These are phyloP conservation scores for Chaetodon trifascialis DNA, from an alignment of 2,113 vertebrate species.

Conservation along the genomic window DNA sequence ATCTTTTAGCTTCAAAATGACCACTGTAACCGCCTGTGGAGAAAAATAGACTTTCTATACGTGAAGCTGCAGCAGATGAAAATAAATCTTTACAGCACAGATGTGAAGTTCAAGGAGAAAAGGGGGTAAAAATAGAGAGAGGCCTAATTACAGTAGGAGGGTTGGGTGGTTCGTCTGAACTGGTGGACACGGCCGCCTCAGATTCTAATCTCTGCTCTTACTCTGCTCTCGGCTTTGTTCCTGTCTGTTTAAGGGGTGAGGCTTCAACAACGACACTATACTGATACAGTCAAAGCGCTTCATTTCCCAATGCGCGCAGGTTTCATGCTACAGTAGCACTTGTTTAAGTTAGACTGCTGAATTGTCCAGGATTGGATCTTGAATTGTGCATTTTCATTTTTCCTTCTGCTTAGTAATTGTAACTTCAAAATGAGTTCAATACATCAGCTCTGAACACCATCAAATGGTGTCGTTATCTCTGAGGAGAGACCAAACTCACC, in stretches of 20 bases:
- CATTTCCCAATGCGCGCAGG: neutral
- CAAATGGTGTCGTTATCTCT: no score
- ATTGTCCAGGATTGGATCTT: no score
- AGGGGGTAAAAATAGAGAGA: conserved; percentile 39
- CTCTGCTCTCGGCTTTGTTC: conserved; percentile 1
- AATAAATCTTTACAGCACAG: conserved; percentile 43
- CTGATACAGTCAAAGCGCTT: neutral
- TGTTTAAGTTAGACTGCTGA: no score
- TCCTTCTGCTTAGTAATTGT: no score
- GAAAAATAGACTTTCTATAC: conserved; percentile 17
- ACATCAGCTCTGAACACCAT: no score
- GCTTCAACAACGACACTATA: neutral
- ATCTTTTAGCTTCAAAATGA: conserved; percentile 37
- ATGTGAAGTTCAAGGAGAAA: conserved; percentile 47
- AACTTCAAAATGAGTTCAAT: no score
- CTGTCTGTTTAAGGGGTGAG: neutral
- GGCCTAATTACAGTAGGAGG: conserved; percentile 50
- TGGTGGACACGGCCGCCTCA: conserved; percentile 18
- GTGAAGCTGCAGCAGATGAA: conserved; percentile 37
- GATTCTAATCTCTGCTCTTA: conserved; percentile 11
- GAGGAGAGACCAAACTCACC: no score
- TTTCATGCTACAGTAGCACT: no score
- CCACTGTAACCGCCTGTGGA: conserved; percentile 17
- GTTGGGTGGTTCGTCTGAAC: conserved; percentile 40
- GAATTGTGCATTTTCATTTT: no score